Percentiles rank a stretch among this genome's conserved stretches.
These are phyloP conservation scores for Gymnocheta viridis DNA, from an alignment of 2,888 invertebrate genomes.

Conservation along the genomic window DNA sequence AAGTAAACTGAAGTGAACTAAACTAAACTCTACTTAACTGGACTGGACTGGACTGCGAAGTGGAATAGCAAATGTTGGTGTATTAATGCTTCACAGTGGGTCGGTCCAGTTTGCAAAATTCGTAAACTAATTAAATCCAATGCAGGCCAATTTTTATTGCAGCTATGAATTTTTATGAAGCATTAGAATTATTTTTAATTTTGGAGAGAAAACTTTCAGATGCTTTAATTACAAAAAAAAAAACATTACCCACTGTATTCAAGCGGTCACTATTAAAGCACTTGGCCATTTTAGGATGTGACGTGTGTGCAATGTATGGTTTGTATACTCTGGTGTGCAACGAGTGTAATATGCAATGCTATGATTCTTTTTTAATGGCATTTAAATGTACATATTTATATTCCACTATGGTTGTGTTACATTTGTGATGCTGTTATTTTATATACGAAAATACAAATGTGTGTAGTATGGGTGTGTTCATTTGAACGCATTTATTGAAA, in stretches of 20 bases:
- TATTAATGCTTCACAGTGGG: slow-evolving; percentile 34
- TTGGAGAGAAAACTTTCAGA: background rate
- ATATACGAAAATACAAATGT: background rate
- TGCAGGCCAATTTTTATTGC: too few relatives aligned
- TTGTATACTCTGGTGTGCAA: slow-evolving; percentile 28
- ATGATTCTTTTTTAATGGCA: slow-evolving; percentile 67
- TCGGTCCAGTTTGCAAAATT: too few relatives aligned
- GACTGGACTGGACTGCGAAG: slow-evolving; percentile 36
- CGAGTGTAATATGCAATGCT: slow-evolving; percentile 13
- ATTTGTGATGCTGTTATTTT: slow-evolving; percentile 63
- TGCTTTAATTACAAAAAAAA: background rate
- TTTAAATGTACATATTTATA: slow-evolving; percentile 71
- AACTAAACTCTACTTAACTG: slow-evolving; percentile 55
- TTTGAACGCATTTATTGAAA: slow-evolving; percentile 20
- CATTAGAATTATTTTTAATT: too few relatives aligned
- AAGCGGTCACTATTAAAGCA: slow-evolving; percentile 47
- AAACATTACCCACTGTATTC: slow-evolving; percentile 18
- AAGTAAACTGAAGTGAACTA: slow-evolving; percentile 49
- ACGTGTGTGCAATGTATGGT: slow-evolving; percentile 38
- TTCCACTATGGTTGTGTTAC: slow-evolving; percentile 66
- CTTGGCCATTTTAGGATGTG: slow-evolving; percentile 71
- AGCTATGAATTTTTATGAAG: too few relatives aligned
- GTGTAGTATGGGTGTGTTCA: slow-evolving; percentile 21
- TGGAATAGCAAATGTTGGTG: slow-evolving; percentile 14
- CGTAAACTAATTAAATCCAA: background rate